Evolutionary conservation across 2,113 vertebrate species (phyloP).

Genomic region (Furnarius figulus): DNA sequence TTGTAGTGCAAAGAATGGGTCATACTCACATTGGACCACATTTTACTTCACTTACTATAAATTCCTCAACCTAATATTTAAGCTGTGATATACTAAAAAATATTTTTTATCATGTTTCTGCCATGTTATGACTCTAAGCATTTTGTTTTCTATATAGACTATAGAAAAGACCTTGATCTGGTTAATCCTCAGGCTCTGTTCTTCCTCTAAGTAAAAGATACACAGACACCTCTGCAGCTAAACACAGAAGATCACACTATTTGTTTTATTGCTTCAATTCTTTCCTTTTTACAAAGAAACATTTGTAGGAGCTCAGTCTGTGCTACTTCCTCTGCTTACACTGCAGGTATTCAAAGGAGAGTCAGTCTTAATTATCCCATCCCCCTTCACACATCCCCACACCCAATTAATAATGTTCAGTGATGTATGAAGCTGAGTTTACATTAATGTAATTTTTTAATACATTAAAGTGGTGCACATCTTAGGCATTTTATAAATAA

Average conservation of each 20-base stretch:
- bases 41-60: not conserved
- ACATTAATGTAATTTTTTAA: constrained; percentile 53
- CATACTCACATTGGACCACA: not conserved
- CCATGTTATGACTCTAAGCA: not conserved
- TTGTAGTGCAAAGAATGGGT: not conserved
- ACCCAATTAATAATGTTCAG: constrained; percentile 68
- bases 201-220: constrained; percentile 16
- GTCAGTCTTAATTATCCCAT: constrained; percentile 55
- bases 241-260: not conserved
- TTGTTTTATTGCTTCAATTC: not conserved
- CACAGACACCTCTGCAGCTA: not conserved
- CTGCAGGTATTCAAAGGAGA: constrained; percentile 48
- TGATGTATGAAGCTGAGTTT: constrained; percentile 61
- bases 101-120: not conserved
- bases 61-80: not conserved
- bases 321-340: constrained; percentile 54
- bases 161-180: not conserved
- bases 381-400: constrained; percentile 48
- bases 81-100: not conserved
- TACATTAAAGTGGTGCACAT: constrained; percentile 19
- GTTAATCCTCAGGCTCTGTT: constrained; percentile 32
- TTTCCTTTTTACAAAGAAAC: constrained; percentile 1
- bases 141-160: not conserved
- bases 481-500: constrained; percentile 57
- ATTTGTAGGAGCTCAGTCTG: constrained; percentile 18